Conservation (phyloP, 2,113 vertebrate species). For the Smithornis capensis region DNA sequence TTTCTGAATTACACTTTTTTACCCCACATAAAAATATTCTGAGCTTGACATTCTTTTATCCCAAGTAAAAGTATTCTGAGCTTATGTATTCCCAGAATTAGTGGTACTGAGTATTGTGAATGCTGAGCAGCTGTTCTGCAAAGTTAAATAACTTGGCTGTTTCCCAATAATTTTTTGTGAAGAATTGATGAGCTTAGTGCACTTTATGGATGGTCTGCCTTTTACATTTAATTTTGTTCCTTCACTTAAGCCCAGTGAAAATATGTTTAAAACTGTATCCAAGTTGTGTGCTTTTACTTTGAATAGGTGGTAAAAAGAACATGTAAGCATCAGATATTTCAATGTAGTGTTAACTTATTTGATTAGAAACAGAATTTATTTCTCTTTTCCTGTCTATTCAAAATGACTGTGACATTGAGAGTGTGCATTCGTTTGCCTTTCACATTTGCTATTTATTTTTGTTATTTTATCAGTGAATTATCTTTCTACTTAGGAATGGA, state of each 20-base stretch:
- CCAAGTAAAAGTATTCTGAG: background rate
- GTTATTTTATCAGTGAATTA: background rate
- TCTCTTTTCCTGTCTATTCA: background rate
- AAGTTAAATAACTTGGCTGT: background rate
- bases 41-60: background rate
- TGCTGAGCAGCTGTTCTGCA: background rate
- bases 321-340: background rate
- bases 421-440: background rate
- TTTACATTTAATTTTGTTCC: background rate
- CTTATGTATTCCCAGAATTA: background rate
- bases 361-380: background rate
- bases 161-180: background rate
- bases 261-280: background rate
- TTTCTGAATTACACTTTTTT: background rate
- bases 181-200: background rate
- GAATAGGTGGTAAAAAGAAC: background rate
- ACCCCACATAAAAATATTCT: background rate
- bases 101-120: background rate
- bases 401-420: background rate
- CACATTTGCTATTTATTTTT: background rate
- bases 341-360: background rate
- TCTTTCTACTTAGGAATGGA: background rate
- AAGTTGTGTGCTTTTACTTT: background rate
- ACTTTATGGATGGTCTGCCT: background rate
- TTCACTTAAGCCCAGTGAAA: background rate